Evolutionary conservation across 2,113 vertebrate genomes (phyloP).

Genomic region (Atractosteus spatula): DNA sequence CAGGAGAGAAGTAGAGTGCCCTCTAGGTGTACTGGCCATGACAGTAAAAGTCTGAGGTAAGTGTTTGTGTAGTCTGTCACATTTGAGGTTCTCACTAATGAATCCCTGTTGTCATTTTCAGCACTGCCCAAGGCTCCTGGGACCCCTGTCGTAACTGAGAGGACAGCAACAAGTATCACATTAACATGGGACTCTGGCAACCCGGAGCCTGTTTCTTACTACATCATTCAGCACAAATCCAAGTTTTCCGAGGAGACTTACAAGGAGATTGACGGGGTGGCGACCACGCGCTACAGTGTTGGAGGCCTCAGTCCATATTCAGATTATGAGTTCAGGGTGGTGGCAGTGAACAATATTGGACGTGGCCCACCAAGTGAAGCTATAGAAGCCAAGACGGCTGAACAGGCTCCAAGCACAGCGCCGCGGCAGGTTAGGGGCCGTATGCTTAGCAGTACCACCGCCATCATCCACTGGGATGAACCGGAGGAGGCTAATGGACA

Average conservation of each 20-base stretch:
- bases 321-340: constrained; percentile 92
- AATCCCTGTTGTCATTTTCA: constrained; percentile 39
- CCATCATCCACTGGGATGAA: constrained; percentile 96
- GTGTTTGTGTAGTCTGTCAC: too few relatives aligned
- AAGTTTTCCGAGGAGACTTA: constrained; percentile 87
- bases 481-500: constrained; percentile 95
- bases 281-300: constrained; percentile 95
- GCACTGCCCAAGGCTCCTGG: constrained; percentile 93
- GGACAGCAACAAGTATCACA: constrained; percentile 96
- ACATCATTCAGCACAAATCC: constrained; percentile 96
- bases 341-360: constrained; percentile 97
- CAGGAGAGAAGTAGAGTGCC: too few relatives aligned
- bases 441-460: constrained; percentile 94
- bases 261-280: constrained; percentile 96
- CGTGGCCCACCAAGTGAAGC: constrained; percentile 87
- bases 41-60: too few relatives aligned
- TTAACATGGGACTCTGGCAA: constrained; percentile 98
- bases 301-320: constrained; percentile 96
- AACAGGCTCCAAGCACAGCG: constrained; percentile 94
- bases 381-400: constrained; percentile 91
- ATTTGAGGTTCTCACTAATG: too few relatives aligned
- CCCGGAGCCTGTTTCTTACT: constrained; percentile 94
- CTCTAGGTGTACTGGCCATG: too few relatives aligned
- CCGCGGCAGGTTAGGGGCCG: constrained; percentile 90
- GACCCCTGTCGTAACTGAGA: constrained; percentile 89